Percentiles rank a stretch among this genome's conserved stretches.
Conservation (phyloP, 2,113 vertebrate genomes). For the Cricetomys ansorgei region DNA sequence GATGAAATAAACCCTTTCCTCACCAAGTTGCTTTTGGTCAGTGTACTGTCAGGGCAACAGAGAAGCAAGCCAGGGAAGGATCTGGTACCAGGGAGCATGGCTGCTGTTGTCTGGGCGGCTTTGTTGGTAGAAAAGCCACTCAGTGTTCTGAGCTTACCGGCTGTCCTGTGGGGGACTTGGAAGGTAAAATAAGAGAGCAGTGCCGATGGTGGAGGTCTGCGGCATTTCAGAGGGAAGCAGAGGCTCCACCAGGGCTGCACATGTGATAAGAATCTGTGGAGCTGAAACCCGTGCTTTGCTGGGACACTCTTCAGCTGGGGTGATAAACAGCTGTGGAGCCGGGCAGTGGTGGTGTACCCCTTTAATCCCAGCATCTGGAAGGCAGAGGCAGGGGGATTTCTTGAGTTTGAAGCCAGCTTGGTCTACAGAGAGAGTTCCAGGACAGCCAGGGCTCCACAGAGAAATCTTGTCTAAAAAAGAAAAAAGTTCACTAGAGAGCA, state of each 20-base stretch:
- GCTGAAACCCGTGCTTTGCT: background rate
- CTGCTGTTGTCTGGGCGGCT: background rate
- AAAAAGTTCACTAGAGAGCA: no score
- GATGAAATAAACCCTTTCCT: background rate
- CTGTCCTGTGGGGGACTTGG: background rate
- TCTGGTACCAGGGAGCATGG: background rate
- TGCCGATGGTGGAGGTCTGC: background rate
- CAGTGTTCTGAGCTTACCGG: background rate
- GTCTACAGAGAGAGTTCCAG: no score
- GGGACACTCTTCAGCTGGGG: background rate
- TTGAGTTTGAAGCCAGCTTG: no score
- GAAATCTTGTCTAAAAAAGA: no score
- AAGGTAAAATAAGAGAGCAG: background rate
- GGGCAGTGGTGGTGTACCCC: no score
- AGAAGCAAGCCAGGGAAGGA: background rate
- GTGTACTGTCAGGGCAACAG: background rate
- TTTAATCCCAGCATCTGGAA: no score
- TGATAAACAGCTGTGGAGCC: no score
- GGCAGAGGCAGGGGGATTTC: no score
- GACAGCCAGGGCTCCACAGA: no score
- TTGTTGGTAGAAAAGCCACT: background rate
- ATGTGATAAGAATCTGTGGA: background rate
- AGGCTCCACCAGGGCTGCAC: background rate
- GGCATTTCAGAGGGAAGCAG: background rate
- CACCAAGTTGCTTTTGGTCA: background rate